A percentile compares a stretch with the other conserved stretches of the same genome.
These are phyloP conservation scores for Leptosomus discolor DNA, from an alignment of 2,113 vertebrate genomes.

Conservation along the genomic window DNA sequence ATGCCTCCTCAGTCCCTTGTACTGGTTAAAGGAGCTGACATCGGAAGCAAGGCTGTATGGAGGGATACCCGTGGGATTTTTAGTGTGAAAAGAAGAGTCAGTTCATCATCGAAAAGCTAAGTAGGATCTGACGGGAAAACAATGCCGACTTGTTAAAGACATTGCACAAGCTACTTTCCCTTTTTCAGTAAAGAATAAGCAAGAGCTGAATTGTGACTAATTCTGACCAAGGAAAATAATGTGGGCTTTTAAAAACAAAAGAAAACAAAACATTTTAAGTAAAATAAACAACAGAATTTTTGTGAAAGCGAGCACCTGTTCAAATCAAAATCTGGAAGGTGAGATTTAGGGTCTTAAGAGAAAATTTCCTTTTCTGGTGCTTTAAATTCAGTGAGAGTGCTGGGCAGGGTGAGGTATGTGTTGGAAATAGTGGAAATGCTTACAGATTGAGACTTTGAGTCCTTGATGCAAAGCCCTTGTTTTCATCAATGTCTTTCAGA, in stretches of 20 bases:
- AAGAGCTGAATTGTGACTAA: background rate
- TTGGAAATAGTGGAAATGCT: background rate
- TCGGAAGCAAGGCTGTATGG: background rate
- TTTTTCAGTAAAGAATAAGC: background rate
- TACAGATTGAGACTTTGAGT: background rate
- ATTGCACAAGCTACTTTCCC: background rate
- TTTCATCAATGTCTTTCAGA: background rate
- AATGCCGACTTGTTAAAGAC: background rate
- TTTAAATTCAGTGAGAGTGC: background rate
- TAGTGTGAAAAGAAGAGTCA: background rate
- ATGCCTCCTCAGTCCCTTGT: background rate
- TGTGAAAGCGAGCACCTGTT: background rate
- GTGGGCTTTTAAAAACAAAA: background rate
- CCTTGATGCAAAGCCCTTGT: background rate
- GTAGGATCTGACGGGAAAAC: background rate
- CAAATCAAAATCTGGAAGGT: background rate
- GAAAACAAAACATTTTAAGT: background rate
- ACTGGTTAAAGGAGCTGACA: background rate
- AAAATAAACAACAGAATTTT: background rate
- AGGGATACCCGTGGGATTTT: background rate
- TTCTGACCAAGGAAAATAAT: background rate
- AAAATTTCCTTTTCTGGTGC: background rate
- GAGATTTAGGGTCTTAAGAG: background rate
- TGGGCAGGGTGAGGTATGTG: background rate
- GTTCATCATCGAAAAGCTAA: background rate